Evolutionary conservation across 2,797 vertebrate species (phyloP).

Genomic region (Echiichthys vipera): DNA sequence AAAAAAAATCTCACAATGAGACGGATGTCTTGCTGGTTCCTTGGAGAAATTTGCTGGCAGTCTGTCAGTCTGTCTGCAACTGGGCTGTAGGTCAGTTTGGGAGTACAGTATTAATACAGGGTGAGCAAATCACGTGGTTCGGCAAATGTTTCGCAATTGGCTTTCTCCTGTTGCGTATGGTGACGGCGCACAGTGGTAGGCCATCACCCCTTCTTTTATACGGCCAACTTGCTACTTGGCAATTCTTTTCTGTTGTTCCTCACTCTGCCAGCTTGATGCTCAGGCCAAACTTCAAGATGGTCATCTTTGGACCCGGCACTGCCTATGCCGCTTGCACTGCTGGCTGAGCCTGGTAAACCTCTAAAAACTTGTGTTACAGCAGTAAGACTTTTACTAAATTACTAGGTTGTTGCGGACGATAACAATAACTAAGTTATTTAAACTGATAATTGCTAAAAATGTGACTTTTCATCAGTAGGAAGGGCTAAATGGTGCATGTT

Average conservation of each 20-base stretch:
- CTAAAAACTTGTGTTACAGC: constrained; percentile 28
- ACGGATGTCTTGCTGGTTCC: constrained; percentile 62
- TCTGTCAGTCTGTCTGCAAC: constrained; percentile 67
- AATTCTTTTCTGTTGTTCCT: constrained; percentile 69
- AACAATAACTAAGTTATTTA: neutral
- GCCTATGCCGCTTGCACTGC: constrained; percentile 78
- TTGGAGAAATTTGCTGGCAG: constrained; percentile 66
- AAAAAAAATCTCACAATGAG: constrained; percentile 49
- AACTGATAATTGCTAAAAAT: constrained; percentile 14
- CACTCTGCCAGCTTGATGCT: constrained; percentile 73
- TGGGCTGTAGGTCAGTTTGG: constrained; percentile 74
- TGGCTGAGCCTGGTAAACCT: constrained; percentile 82
- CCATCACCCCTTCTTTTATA: constrained; percentile 84
- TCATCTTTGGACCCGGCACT: constrained; percentile 77
- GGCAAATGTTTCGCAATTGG: constrained; percentile 82
- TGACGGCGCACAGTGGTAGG: constrained; percentile 76
- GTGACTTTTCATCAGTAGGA: neutral
- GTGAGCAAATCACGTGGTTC: constrained; percentile 77
- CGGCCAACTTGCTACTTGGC: constrained; percentile 61
- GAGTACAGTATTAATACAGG: constrained; percentile 80
- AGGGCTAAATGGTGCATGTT: neutral
- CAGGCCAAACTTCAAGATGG: constrained; percentile 73
- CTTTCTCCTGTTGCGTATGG: constrained; percentile 75
- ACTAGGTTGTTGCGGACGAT: neutral
- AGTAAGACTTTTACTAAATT: constrained; percentile 16